Percentiles rank a stretch among this genome's conserved stretches.
phyloP scores from a whole-genome alignment of 1,140 invertebrate species.

The Mesaphorura yosii region DNA sequence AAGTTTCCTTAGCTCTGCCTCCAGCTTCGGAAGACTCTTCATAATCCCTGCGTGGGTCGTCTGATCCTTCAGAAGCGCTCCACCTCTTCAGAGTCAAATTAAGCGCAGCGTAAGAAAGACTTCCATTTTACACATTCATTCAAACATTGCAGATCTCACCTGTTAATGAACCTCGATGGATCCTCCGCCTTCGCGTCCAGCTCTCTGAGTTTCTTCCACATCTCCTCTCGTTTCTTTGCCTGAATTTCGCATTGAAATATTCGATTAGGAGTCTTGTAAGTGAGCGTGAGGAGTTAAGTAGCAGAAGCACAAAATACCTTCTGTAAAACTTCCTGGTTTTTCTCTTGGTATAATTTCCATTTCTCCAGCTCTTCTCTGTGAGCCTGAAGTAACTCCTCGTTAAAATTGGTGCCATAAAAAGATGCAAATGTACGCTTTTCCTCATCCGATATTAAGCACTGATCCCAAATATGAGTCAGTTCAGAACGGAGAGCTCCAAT shows the following conservation, averaged over 20 bases:
- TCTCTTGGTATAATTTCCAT: slow-evolving; percentile 17
- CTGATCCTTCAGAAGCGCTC: slow-evolving; percentile 15
- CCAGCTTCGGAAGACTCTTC: slow-evolving; percentile 13
- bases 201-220: slow-evolving; percentile 13
- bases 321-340: slow-evolving; percentile 10
- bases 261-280: neutral
- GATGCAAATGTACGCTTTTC: slow-evolving; percentile 8
- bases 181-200: slow-evolving; percentile 10
- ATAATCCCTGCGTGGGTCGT: slow-evolving; percentile 3
- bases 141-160: slow-evolving; percentile 9
- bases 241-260: slow-evolving; percentile 5
- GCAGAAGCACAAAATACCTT: slow-evolving; percentile 8
- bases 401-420: slow-evolving; percentile 6
- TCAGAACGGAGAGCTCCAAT: slow-evolving; percentile 8
- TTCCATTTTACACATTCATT: no score
- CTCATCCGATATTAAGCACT: slow-evolving; percentile 9
- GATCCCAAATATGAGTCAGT: slow-evolving; percentile 8
- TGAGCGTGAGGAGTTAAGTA: neutral
- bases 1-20: slow-evolving; percentile 6
- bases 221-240: slow-evolving; percentile 8
- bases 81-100: slow-evolving; percentile 8
- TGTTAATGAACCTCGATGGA: slow-evolving; percentile 12
- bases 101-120: no score
- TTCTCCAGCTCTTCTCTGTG: slow-evolving; percentile 9
- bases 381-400: slow-evolving; percentile 4